Evolutionary conservation across 2,797 vertebrate genomes (phyloP), one percentile per base, ranked within the genome.

Genomic region (Acrossocheilus wenchowensis): DNA sequence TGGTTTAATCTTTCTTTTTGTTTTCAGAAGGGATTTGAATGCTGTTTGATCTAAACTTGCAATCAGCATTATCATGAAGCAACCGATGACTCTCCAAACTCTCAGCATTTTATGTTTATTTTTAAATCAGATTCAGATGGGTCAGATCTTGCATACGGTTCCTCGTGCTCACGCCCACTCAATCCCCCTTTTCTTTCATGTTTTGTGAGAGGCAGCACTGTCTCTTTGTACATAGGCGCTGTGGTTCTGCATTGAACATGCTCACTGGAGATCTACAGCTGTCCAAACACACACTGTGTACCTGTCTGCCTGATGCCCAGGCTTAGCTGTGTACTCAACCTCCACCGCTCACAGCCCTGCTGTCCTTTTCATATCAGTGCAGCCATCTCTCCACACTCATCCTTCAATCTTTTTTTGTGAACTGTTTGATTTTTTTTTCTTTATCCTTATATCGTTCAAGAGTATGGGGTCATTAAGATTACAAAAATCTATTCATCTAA

Each of bases 281-380:
- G 98, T 97, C 96, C 96, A 98, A 98, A 99, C 96, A 97, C 90
- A 93, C 93, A 93, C 94, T 96, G 95, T 95, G 94, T 95, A 96
- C 96, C 97, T 95, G 94, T 89, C 90, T 92, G 81, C 78, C 95
- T 94, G 75, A 94, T 89, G 93, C 92, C 91, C 90, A 90, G 93
- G 94, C 93, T 95, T 92, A 91, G 93, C 94, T 97, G 96, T 98
- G 97, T 97, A 93, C 96, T 96, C 95, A 96, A 92, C 92, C 95
- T 94, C 93, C 93, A 92, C 92, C 72, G 90, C 93, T 94, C 94
- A 92, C 95, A 93, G 94, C 90, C 92, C 91, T 93, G 91, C 92
- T 92, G 92, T 95, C 95, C 93, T 94, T 94, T 94, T 93, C 92
- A 93, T 85, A 94, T 93, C 93, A 94, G 86, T 94, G 82, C 92